Evolutionary conservation across 1,140 invertebrate species (phyloP).

Genomic region (Leucophenga varia): DNA sequence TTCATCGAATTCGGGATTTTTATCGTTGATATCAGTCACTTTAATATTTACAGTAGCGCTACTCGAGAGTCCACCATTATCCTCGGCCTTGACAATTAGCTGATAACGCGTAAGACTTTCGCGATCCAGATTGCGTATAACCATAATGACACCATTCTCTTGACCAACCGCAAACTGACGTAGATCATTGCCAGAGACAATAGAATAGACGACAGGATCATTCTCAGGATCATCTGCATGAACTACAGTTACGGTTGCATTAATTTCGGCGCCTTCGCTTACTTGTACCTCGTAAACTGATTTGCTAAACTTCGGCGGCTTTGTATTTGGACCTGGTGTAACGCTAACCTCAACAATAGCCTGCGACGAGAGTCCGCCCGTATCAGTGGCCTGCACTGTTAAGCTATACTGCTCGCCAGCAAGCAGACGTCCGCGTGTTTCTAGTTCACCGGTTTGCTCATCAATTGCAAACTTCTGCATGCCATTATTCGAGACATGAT

Average conservation of each 20-base stretch:
- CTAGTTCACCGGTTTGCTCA: conserved; percentile 74
- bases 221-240: conserved; percentile 86
- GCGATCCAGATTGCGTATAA: conserved; percentile 80
- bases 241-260: conserved; percentile 76
- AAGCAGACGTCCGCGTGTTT: conserved; percentile 73
- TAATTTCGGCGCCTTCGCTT: conserved; percentile 82
- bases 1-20: conserved; percentile 79
- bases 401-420: conserved; percentile 87
- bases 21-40: conserved; percentile 88
- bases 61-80: conserved; percentile 77
- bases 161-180: conserved; percentile 82
- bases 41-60: conserved; percentile 84
- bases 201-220: conserved; percentile 81
- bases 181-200: conserved; percentile 82
- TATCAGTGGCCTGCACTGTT: conserved; percentile 77
- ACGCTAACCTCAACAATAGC: conserved; percentile 82
- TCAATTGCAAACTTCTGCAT: conserved; percentile 82
- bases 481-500: conserved; percentile 88
- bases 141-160: conserved; percentile 77
- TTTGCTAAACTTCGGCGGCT: conserved; percentile 78
- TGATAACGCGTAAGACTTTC: conserved; percentile 85
- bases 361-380: conserved; percentile 71
- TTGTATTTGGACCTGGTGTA: conserved; percentile 80
- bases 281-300: conserved; percentile 81
- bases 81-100: conserved; percentile 81